Conservation (phyloP, 2,797 vertebrate genomes). For the Gallirallus australis region DNA sequence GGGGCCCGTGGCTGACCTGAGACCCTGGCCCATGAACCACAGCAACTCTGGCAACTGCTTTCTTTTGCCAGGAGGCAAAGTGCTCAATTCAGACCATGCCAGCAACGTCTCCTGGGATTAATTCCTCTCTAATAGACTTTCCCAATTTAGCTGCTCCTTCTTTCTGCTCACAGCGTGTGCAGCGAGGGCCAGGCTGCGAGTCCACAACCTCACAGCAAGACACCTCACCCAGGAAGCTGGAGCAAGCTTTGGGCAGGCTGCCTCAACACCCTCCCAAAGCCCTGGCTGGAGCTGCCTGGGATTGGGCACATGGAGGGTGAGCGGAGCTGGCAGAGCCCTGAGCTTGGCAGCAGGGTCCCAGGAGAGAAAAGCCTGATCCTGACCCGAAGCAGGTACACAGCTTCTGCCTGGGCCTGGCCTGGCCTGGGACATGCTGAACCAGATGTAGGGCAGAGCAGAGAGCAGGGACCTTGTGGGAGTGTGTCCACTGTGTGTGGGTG, state of each 20-base stretch:
- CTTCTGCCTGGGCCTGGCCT: not conserved
- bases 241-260: not conserved
- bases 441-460: not conserved
- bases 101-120: conserved; percentile 41
- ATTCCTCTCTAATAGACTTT: conserved; percentile 53
- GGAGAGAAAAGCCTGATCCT: not conserved
- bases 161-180: not conserved
- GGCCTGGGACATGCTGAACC: fast-evolving
- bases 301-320: not conserved
- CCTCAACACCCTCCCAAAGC: fast-evolving
- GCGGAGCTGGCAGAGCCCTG: fast-evolving
- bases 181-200: not conserved
- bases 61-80: not conserved
- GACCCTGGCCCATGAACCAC: not conserved
- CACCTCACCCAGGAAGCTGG: not conserved
- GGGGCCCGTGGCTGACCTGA: not conserved
- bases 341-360: not conserved
- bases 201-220: not conserved
- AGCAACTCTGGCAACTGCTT: not conserved
- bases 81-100: not conserved
- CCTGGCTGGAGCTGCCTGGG: not conserved
- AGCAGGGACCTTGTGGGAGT: not conserved
- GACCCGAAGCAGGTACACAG: fast-evolving
- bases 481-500: fast-evolving
- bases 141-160: conserved; percentile 17